Percentiles rank a stretch among this genome's conserved stretches.
phyloP scores from a whole-genome alignment of 2,113 vertebrate species.

The Sterrhoptilus dennistouni region DNA sequence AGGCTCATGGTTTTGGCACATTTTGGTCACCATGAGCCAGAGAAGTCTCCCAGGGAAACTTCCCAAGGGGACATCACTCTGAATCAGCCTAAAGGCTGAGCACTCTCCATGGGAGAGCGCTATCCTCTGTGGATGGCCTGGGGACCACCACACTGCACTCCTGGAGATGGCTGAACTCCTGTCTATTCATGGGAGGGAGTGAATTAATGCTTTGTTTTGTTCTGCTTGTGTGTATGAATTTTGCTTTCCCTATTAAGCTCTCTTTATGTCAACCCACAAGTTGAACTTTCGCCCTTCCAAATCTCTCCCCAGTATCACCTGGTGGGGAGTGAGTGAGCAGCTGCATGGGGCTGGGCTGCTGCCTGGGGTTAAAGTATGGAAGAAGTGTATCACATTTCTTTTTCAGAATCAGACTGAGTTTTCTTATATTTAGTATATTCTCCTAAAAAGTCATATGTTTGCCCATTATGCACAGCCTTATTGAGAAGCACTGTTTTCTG shows the following conservation, averaged over 20 bases:
- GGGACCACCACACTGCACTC: not conserved
- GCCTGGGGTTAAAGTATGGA: not conserved
- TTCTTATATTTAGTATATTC: not conserved
- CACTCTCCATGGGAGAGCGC: too few species aligned
- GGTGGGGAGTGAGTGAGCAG: rapidly evolving
- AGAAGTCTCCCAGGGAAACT: too few species aligned
- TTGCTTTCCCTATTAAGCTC: not conserved
- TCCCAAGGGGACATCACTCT: too few species aligned
- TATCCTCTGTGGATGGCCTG: too few species aligned
- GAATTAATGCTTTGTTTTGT: not conserved
- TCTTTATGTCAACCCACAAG: not conserved
- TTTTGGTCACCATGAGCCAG: too few species aligned
- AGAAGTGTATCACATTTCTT: not conserved
- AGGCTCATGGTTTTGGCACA: too few species aligned
- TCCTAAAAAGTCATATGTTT: not conserved
- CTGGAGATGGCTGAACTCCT: not conserved
- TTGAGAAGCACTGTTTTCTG: not conserved
- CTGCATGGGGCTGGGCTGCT: not conserved
- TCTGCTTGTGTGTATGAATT: not conserved
- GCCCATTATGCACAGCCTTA: not conserved
- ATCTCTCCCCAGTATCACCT: not conserved
- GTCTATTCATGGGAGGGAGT: not conserved
- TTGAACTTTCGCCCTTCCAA: not conserved
- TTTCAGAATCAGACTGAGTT: not conserved
- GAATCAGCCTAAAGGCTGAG: too few species aligned